phyloP scores from a whole-genome alignment of 2,113 vertebrate genomes.

The Condylura cristata region DNA sequence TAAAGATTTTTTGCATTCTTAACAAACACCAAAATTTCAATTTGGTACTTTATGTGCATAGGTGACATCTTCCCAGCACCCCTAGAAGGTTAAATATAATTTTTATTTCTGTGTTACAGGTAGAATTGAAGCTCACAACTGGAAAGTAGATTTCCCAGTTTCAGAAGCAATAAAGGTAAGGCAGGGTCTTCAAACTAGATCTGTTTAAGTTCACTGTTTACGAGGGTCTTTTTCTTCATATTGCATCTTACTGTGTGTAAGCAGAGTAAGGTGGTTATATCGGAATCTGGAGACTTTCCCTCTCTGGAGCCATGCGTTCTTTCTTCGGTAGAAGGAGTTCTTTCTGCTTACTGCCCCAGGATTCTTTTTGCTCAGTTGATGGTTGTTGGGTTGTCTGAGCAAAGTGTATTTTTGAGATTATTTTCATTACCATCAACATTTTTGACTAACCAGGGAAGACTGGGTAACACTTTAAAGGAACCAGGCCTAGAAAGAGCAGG shows the following conservation, averaged over 20 bases:
- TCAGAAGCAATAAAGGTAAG: neutral
- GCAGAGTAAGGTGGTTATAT: neutral
- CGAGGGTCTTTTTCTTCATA: neutral
- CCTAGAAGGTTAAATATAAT: neutral
- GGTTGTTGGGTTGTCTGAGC: neutral
- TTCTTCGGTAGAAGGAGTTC: neutral
- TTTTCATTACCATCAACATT: neutral
- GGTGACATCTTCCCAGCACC: neutral
- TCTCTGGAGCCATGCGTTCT: neutral
- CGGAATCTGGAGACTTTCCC: neutral
- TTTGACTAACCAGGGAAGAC: neutral
- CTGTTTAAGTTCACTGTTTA: neutral
- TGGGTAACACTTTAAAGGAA: neutral
- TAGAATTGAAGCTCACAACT: neutral
- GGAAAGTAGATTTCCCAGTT: neutral
- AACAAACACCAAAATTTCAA: neutral
- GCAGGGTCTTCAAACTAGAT: neutral
- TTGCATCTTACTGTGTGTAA: neutral
- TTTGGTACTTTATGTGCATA: neutral
- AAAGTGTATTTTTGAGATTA: neutral
- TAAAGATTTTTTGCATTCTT: neutral
- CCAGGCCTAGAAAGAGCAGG: neutral
- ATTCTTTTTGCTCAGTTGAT: neutral
- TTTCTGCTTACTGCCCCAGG: neutral
- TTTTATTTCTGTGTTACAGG: slow-evolving; percentile 11